Base-by-base conservation (phyloP, 2,888 invertebrate genomes). In the Kuschelorhynchus macadamiae region DNA sequence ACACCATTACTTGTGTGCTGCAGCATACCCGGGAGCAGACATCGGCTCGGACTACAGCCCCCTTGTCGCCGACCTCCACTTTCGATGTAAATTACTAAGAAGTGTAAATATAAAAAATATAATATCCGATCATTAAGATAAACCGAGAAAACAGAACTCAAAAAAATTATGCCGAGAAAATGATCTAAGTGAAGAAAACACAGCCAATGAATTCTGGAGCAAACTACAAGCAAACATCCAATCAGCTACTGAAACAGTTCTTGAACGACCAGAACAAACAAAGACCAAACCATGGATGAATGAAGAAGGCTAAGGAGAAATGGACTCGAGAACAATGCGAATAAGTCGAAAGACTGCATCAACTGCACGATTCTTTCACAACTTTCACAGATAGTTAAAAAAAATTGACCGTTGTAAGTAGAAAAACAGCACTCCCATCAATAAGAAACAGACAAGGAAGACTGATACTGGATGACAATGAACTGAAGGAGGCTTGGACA, bases 271-370 rank as follows among this genome's bases (percentile, higher is more conserved):
- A n/a, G n/a, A n/a, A n/a, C n/a, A n/a, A n/a, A n/a, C n/a, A n/a
- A n/a, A n/a, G n/a, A n/a, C n/a, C n/a, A n/a, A n/a, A n/a, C n/a
- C n/a, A n/a, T 36, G 12, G 8, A 18, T 46, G 21, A 47, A 47
- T 21, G 21, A 20, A 21, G 14, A 12, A 47, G 11, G 47, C 47
- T 30, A 47, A 47, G n/a, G 47, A 47, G 25, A 21, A 47, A 47
- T 47, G 20, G 47, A 47, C 47, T 47, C 47, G 5, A 47, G 47
- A 47, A 30, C 18, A 47, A 47, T 47, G 17, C 47, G 44, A 44
- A 7, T 7, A 47, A n/a, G 47, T 21, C 3, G 2, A 25, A 16
- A 44, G 17, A 44, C 20, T 44, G 5, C 17, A 44, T 44, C 17
- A 16, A 4, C 44, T 44, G 3, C 44, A 44, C 14, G 44, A 44